Evolutionary conservation across 2,113 vertebrate genomes (phyloP), one percentile per base, ranked within the genome.

Genomic region (Vombatus ursinus): DNA sequence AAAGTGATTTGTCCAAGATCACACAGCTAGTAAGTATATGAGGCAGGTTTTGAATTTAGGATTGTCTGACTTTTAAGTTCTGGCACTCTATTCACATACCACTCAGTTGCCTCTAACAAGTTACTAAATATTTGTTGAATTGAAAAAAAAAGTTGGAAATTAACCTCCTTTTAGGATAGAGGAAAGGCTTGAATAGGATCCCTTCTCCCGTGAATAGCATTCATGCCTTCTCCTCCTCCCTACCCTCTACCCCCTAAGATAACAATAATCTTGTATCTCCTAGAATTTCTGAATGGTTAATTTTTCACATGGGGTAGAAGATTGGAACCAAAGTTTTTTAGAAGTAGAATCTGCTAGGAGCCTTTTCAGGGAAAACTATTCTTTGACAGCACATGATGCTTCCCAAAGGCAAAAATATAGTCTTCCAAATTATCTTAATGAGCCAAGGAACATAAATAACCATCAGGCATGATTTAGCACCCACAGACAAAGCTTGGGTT

Each of bases 361-460:
- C 49, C 92, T 95, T 50, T 26, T 10, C 93, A 37, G 92, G 95
- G 90, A 96, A 95, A 91, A 93, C 25, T 52, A 84, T 51, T 52
- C 89, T 94, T 53, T 93, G 51, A n/a, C 57, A 91, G 54, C 50
- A 48, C 57, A 12, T 3, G 49, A 89, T 90, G 49, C 52, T 97
- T 93, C 97, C 96, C 93, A 96, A 97, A 97, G 94, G 93, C 61
- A 96, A 94, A 97, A 93, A 96, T 92, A 90, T 3, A 93, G 53
- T 90, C 96, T 92, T 93, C 91, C 11, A 91, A 96, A 97, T 97
- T 96, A 93, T 94, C 91, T 92, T 97, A 97, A 97, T 0, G 52
- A 97, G 68, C 94, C 54, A 91, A 97, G 92, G 96, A 94, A 84
- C 77, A 90, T 51, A 84, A 0, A 3, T 94, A 92, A 96, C 93